phyloP scores from a whole-genome alignment of 2,797 vertebrate genomes.

The Gephyroberyx darwinii region DNA sequence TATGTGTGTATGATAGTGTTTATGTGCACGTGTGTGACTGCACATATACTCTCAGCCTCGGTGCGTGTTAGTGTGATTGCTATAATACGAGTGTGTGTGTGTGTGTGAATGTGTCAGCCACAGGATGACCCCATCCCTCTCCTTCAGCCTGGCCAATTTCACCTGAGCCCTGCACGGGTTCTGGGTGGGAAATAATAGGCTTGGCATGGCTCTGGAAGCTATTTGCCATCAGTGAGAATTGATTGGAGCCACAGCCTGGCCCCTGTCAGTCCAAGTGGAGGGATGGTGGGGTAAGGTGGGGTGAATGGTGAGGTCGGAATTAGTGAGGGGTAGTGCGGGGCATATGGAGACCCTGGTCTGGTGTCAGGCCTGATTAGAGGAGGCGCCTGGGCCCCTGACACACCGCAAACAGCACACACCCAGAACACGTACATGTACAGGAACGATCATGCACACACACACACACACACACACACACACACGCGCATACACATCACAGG shows the following conservation, averaged over 20 bases:
- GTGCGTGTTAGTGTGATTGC: slow-evolving; percentile 37
- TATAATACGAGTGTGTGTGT: slow-evolving; percentile 22
- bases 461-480: slow-evolving; percentile 34
- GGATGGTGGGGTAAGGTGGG: slow-evolving; percentile 61
- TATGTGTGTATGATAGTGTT: slow-evolving; percentile 44
- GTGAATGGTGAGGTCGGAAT: slow-evolving; percentile 66
- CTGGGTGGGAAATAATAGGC: slow-evolving; percentile 74
- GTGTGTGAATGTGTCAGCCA: slow-evolving; percentile 53
- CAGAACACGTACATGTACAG: slow-evolving; percentile 47
- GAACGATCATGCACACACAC: slow-evolving; percentile 33
- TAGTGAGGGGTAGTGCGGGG: slow-evolving; percentile 60
- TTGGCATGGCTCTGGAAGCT: slow-evolving; percentile 82
- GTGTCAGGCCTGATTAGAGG: slow-evolving; percentile 82
- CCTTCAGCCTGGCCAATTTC: slow-evolving; percentile 72
- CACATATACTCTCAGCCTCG: slow-evolving; percentile 59
- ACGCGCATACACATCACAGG: slow-evolving; percentile 37
- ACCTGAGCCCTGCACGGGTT: slow-evolving; percentile 73
- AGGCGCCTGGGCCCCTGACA: slow-evolving; percentile 63
- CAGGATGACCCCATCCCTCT: slow-evolving; percentile 55
- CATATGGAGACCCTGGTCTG: slow-evolving; percentile 71
- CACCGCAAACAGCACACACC: slow-evolving; percentile 47
- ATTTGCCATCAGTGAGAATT: slow-evolving; percentile 81
- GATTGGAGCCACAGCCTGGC: slow-evolving; percentile 72
- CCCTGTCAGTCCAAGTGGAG: slow-evolving; percentile 64
- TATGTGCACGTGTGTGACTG: slow-evolving; percentile 35